Evolutionary conservation across 2,888 invertebrate genomes (phyloP).

Genomic region (Morpho achilles): DNA sequence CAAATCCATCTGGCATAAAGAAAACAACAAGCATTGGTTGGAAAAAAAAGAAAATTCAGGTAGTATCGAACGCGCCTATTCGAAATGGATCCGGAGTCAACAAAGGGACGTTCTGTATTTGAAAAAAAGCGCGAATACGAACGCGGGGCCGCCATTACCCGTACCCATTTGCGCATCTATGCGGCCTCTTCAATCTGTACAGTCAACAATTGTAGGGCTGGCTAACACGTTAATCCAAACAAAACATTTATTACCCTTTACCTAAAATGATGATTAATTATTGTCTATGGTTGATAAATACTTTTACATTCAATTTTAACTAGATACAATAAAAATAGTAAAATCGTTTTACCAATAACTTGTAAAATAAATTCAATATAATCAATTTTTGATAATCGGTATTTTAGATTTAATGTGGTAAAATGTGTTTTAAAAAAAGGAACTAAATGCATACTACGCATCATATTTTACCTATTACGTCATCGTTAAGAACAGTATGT

Average conservation of each 20-base stretch:
- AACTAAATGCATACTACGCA: too few species aligned
- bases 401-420: too few species aligned
- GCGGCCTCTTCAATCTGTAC: constrained; percentile 72
- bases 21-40: constrained; percentile 39
- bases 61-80: constrained; percentile 65
- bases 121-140: constrained; percentile 69
- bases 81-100: constrained; percentile 67
- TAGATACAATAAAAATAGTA: too few species aligned
- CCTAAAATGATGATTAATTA: too few species aligned
- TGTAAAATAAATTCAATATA: too few species aligned
- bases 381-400: too few species aligned
- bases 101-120: constrained; percentile 73
- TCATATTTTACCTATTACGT: too few species aligned
- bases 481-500: too few species aligned
- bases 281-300: too few species aligned
- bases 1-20: constrained; percentile 48
- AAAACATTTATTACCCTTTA: constrained; percentile 5
- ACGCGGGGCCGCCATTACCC: constrained; percentile 70
- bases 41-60: constrained; percentile 47
- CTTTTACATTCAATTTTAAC: too few species aligned
- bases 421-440: too few species aligned
- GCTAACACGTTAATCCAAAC: constrained; percentile 15
- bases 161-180: constrained; percentile 69
- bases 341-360: too few species aligned
- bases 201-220: constrained; percentile 58